phyloP scores from a whole-genome alignment of 2,113 vertebrate species.

The Gallinago jamesoni region DNA sequence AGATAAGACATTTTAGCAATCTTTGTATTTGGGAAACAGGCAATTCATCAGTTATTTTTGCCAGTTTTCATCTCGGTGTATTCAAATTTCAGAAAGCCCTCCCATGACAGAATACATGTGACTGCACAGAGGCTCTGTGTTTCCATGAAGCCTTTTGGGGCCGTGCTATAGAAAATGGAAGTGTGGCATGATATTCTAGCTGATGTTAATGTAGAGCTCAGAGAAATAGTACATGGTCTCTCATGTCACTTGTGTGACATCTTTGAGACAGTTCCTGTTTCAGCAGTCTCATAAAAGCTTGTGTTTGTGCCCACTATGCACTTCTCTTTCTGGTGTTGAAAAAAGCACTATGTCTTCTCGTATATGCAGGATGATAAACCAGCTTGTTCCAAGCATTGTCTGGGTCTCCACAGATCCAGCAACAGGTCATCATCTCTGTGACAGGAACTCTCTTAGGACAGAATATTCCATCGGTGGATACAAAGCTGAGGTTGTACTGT shows the following conservation, averaged over 20 bases:
- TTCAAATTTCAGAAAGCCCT: background rate
- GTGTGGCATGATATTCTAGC: too few species aligned
- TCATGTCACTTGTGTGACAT: rapidly evolving
- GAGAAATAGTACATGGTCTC: background rate
- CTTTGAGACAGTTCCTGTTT: background rate
- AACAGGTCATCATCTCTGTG: background rate
- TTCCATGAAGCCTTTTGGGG: background rate
- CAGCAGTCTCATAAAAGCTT: background rate
- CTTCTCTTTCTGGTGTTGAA: background rate
- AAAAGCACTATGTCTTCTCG: rapidly evolving
- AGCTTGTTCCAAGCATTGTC: background rate
- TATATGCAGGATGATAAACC: background rate
- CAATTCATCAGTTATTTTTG: background rate
- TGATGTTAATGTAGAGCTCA: background rate
- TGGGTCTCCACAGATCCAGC: too few species aligned
- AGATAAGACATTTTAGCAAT: background rate
- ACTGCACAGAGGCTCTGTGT: background rate
- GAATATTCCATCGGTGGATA: too few species aligned
- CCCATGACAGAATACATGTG: background rate
- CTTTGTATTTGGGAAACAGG: background rate
- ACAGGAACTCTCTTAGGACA: background rate
- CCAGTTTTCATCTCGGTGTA: background rate
- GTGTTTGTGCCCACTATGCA: rapidly evolving
- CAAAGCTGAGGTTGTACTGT: background rate
- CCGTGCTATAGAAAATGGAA: background rate